A percentile compares a stretch with the other conserved stretches of the same genome.
Conservation (phyloP, 2,888 invertebrate genomes). For the Eumacrocentrus americanus region DNA sequence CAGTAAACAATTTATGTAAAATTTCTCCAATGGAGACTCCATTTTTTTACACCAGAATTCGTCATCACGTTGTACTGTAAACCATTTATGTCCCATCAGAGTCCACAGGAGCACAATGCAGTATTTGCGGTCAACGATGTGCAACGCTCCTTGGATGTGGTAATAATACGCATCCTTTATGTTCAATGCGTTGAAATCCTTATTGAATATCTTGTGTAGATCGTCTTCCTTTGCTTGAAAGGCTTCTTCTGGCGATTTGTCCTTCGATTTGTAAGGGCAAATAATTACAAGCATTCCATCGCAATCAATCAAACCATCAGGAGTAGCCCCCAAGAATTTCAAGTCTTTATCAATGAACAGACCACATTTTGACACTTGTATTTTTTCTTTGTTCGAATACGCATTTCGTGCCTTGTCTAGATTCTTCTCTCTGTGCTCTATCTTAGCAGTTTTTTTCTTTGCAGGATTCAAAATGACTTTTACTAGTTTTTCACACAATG, state of each 20-base stretch:
- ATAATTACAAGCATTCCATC: constrained; percentile 33
- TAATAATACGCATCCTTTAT: constrained; percentile 29
- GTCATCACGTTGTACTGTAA: constrained; percentile 30
- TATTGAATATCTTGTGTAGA: too few species aligned
- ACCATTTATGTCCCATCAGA: constrained; percentile 17
- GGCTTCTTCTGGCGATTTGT: too few species aligned
- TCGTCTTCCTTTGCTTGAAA: too few species aligned
- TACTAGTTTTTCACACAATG: constrained; percentile 19
- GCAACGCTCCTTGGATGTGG: constrained; percentile 35
- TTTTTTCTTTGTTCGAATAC: background rate
- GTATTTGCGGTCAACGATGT: constrained; percentile 33
- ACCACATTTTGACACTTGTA: constrained; percentile 17
- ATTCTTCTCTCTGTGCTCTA: constrained; percentile 26
- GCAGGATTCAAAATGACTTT: constrained; percentile 27
- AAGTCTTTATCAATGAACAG: constrained; percentile 28
- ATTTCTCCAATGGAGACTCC: constrained; percentile 12
- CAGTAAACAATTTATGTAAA: constrained; percentile 33
- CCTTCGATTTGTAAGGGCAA: constrained; percentile 25
- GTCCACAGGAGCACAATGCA: constrained; percentile 39
- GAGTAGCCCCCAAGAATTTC: background rate
- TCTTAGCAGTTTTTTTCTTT: background rate
- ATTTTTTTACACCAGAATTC: constrained; percentile 28
- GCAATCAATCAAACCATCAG: constrained; percentile 23
- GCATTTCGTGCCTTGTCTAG: constrained; percentile 1
- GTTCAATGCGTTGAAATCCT: constrained; percentile 27